Conservation (phyloP, 2,888 invertebrate genomes). For the Frankliniella intonsa region DNA sequence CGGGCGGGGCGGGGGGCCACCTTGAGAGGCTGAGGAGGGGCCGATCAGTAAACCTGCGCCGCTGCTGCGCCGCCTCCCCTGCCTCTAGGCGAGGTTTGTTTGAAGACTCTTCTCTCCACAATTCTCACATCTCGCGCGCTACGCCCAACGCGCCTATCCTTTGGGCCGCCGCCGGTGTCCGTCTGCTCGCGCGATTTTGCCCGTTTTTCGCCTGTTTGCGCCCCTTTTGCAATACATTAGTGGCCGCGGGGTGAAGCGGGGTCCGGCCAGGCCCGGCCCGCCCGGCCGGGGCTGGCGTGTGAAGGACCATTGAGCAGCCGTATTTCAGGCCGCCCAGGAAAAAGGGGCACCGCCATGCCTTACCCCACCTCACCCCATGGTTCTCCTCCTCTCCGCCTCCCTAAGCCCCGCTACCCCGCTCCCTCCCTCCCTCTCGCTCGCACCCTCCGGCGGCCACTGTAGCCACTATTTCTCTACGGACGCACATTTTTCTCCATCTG, state of each 20-base stretch:
- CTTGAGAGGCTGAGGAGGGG: too few species aligned
- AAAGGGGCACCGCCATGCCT: neutral
- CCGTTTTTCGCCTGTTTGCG: too few species aligned
- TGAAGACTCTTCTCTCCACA: too few species aligned
- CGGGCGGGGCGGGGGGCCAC: too few species aligned
- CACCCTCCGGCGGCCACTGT: neutral
- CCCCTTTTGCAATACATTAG: constrained; percentile 31
- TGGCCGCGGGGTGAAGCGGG: neutral
- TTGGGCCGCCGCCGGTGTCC: too few species aligned
- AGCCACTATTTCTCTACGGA: constrained; percentile 6
- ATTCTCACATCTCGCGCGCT: too few species aligned
- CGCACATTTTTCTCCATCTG: constrained; percentile 26
- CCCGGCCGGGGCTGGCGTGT: constrained; percentile 18
- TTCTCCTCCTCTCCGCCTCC: constrained; percentile 7
- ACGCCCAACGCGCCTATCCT: too few species aligned
- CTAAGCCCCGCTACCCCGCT: neutral
- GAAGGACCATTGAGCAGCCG: constrained; percentile 24
- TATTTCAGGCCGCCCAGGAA: neutral
- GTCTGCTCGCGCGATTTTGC: too few species aligned
- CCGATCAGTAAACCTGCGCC: too few species aligned
- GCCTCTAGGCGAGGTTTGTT: too few species aligned
- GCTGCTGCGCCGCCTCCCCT: too few species aligned
- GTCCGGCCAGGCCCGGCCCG: too few species aligned
- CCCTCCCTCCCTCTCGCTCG: neutral
- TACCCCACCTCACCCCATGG: neutral